Base-by-base conservation (phyloP, 2,888 invertebrate species). In the Aspidiotus rigidus region DNA sequence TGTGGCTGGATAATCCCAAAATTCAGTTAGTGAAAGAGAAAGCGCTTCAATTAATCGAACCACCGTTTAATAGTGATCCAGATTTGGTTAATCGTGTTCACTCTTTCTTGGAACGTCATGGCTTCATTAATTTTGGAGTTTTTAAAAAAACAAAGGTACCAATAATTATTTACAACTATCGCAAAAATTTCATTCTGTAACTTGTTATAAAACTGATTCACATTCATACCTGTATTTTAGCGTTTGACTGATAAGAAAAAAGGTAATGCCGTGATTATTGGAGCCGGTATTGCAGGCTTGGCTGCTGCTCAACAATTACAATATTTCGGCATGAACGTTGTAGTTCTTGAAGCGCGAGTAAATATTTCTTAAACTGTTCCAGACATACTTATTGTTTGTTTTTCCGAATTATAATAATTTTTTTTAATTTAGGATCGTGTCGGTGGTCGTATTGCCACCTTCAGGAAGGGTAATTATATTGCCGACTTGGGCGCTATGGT, bases 71-170 rank as follows among this genome's bases (percentile, higher is more conserved):
- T 78, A 93, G 91, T 76, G 96, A 98, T 79, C 85, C 87, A 7
- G 85, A 86, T 9, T 79, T 98, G 28, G 85, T 95, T 2, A 84
- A 86, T 76, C 84, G 96, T 73, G 85, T 93, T 42, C 94, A 94
- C 80, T 88, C 90, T 0, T 99, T 91, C 78, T 81, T 99, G 53
- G 93, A 97, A 76, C 84, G 99, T 59, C 93, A 97, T 79, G 97
- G 98, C 2, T 94, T 91, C 75, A 95, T 99, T 72, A 99, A 99
- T 80, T 98, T 93, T 81, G 99, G 99, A 0, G 88, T 96, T 63
- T 99, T 93, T 79, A 93, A 94, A 77, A 83, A 93, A 53, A 79
- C 90, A 6, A 89, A 89, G 76, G 86, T 89, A 69, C 83, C 85
- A 60, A 59, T 11, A 16, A 39, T 15, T 10, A 28, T 10, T 39